These are phyloP conservation scores for Phortica okadai DNA, from an alignment of 2,888 invertebrate species.

Conservation along the genomic window DNA sequence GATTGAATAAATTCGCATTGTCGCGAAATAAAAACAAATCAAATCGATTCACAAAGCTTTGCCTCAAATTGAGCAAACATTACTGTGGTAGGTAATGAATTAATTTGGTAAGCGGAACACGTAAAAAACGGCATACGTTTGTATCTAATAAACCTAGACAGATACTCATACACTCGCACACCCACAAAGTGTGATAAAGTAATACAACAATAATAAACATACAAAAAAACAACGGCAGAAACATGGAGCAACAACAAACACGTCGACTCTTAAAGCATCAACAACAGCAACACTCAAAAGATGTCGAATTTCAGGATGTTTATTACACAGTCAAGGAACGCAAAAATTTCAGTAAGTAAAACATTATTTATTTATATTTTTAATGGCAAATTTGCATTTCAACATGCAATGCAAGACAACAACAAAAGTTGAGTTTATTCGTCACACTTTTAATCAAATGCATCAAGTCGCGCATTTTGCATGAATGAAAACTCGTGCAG, in stretches of 20 bases:
- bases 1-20: background rate
- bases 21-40: slow-evolving; percentile 17
- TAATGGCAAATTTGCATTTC: background rate
- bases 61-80: slow-evolving; percentile 33
- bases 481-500: no score
- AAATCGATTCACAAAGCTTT: slow-evolving; percentile 28
- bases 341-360: slow-evolving; percentile 70
- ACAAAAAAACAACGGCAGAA: slow-evolving; percentile 32
- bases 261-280: slow-evolving; percentile 55
- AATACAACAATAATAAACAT: slow-evolving; percentile 6
- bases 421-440: no score
- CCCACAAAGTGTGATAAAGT: slow-evolving; percentile 4
- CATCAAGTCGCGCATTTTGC: no score
- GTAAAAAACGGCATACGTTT: slow-evolving; percentile 41
- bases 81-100: slow-evolving; percentile 57
- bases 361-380: slow-evolving; percentile 28
- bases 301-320: slow-evolving; percentile 76
- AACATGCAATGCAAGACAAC: background rate
- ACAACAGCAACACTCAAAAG: slow-evolving; percentile 61
- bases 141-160: slow-evolving; percentile 11
- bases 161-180: background rate
- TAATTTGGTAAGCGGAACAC: slow-evolving; percentile 60
- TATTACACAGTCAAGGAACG: slow-evolving; percentile 72
- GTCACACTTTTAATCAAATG: no score
- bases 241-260: slow-evolving; percentile 47